Evolutionary conservation across 1,140 invertebrate species (phyloP).

Genomic region (Pectinophora gossypiella): DNA sequence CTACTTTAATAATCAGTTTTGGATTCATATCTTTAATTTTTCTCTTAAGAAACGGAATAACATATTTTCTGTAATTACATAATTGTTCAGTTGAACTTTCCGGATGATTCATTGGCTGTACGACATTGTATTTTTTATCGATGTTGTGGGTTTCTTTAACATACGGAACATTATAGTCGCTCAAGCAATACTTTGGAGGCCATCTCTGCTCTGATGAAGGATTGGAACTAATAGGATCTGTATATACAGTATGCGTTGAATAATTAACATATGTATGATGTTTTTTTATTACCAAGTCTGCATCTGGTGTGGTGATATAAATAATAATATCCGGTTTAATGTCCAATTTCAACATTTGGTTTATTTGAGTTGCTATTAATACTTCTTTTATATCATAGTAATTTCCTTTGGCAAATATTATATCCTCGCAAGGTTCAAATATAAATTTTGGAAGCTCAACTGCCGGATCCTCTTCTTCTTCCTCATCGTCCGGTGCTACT

Average conservation of each 20-base stretch:
- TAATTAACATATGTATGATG: slow-evolving; percentile 65
- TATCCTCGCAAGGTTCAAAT: slow-evolving; percentile 40
- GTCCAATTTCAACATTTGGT: slow-evolving; percentile 44
- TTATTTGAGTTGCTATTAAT: slow-evolving; percentile 38
- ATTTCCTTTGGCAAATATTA: slow-evolving; percentile 30
- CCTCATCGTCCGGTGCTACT: slow-evolving; percentile 9
- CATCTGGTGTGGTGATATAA: slow-evolving; percentile 71
- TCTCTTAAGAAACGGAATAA: slow-evolving; percentile 64
- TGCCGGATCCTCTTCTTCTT: slow-evolving; percentile 34
- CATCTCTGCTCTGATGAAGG: slow-evolving; percentile 38
- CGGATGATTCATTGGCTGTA: slow-evolving; percentile 62
- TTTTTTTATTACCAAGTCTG: slow-evolving; percentile 69
- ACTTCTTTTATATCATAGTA: slow-evolving; percentile 30
- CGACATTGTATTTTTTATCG: slow-evolving; percentile 58
- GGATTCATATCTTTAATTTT: slow-evolving; percentile 70
- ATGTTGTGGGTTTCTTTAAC: slow-evolving; percentile 31
- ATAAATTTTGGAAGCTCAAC: slow-evolving; percentile 51
- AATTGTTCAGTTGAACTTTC: slow-evolving; percentile 55
- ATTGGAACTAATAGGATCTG: slow-evolving; percentile 33
- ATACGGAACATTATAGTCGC: slow-evolving; percentile 34
- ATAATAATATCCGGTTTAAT: slow-evolving; percentile 73
- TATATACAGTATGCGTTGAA: slow-evolving; percentile 28
- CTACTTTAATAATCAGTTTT: slow-evolving; percentile 74
- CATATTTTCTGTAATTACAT: slow-evolving; percentile 59
- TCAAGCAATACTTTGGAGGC: slow-evolving; percentile 42